These are phyloP conservation scores for Etheostoma perlongum DNA, from an alignment of 2,797 vertebrate genomes.

Conservation along the genomic window DNA sequence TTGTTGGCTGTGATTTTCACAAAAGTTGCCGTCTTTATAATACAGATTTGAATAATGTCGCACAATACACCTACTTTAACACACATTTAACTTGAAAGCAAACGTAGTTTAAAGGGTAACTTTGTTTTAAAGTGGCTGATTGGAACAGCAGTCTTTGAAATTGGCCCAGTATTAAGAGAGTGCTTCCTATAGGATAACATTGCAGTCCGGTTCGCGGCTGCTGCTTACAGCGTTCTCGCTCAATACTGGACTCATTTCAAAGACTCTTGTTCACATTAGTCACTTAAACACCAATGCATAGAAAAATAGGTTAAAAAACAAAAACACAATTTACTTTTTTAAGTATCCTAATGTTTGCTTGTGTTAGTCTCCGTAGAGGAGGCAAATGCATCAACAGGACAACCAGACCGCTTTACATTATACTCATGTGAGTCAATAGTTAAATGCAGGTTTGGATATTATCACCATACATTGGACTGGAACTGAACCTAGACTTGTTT, in stretches of 20 bases:
- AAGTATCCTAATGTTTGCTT: neutral
- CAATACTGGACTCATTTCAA: too few species aligned
- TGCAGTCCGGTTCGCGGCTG: too few species aligned
- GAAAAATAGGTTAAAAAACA: too few species aligned
- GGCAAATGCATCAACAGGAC: neutral
- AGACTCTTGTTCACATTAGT: too few species aligned
- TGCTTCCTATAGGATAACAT: too few species aligned
- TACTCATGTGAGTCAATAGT: neutral
- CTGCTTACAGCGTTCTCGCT: too few species aligned
- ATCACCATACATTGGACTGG: neutral
- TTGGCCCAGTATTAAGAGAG: too few species aligned
- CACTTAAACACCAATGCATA: too few species aligned
- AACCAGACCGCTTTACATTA: neutral
- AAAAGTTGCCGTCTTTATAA: neutral
- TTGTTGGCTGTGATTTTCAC: neutral
- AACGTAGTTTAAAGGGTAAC: too few species aligned
- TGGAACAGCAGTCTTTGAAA: too few species aligned
- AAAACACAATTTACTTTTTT: too few species aligned
- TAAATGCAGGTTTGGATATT: constrained; percentile 8
- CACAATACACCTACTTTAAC: neutral
- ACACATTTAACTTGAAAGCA: neutral
- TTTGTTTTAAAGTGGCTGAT: too few species aligned
- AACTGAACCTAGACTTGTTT: constrained; percentile 6
- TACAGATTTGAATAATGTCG: neutral
- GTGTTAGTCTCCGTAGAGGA: neutral